A percentile compares a stretch with the other conserved stretches of the same genome.
Conservation (phyloP, 2,113 vertebrate genomes). For the Dromaius novaehollandiae region DNA sequence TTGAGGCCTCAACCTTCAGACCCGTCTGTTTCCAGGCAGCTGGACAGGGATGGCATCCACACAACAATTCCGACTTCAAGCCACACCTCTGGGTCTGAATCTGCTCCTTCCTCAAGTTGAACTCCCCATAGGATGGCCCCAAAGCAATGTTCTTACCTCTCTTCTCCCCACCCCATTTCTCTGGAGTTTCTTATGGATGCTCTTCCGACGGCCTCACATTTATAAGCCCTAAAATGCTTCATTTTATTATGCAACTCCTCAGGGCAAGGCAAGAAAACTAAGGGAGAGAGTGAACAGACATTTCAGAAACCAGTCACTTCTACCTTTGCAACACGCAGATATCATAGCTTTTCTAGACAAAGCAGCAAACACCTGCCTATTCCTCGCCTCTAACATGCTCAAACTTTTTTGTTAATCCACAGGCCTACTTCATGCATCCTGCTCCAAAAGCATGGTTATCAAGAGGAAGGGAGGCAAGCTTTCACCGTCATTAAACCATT, state of each 20-base stretch:
- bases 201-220: neutral
- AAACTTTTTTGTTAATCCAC: neutral
- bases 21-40: neutral
- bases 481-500: neutral
- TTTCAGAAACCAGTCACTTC: neutral
- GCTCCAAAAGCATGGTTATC: fast-evolving
- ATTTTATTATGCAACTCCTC: neutral
- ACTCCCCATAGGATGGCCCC: neutral
- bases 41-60: neutral
- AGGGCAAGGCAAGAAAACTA: neutral
- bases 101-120: neutral
- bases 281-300: neutral
- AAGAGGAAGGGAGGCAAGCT: neutral
- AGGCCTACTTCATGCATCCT: neutral
- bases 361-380: neutral
- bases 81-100: neutral
- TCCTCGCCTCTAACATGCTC: neutral
- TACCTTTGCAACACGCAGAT: neutral
- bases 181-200: neutral
- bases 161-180: neutral
- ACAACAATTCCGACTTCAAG: neutral
- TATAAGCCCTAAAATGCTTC: neutral
- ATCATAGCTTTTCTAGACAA: neutral
- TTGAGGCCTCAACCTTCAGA: neutral
- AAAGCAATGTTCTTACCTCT: neutral